Evolutionary conservation across 1,140 invertebrate genomes (phyloP).

Genomic region (Laupala kohalensis): DNA sequence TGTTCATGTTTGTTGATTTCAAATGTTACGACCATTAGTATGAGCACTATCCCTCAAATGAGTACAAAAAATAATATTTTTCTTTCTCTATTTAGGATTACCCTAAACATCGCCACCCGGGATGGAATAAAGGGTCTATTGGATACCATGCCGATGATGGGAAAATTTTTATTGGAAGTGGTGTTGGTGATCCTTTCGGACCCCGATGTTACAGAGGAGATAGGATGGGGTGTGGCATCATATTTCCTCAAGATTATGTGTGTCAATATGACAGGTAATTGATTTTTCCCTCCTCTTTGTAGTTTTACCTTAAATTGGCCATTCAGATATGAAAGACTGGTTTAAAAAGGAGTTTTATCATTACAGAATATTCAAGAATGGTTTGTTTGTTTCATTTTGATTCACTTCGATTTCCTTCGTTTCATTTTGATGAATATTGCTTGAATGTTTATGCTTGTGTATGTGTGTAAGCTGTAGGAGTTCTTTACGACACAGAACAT

Average conservation of each 20-base stretch:
- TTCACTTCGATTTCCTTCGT: no score
- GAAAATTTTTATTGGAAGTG: slow-evolving; percentile 43
- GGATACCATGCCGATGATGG: slow-evolving; percentile 49
- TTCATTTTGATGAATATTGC: no score
- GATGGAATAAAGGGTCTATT: slow-evolving; percentile 44
- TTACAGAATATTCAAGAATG: no score
- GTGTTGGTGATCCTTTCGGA: slow-evolving; percentile 41
- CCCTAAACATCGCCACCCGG: slow-evolving; percentile 40
- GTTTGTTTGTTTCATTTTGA: no score
- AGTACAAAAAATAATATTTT: no score
- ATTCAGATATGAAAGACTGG: background rate
- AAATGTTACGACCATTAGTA: no score
- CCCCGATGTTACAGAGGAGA: slow-evolving; percentile 41
- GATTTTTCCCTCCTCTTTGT: background rate
- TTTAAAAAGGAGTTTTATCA: no score
- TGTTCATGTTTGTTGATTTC: no score
- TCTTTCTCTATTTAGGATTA: slow-evolving; percentile 40
- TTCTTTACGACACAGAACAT: no score
- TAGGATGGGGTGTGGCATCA: slow-evolving; percentile 43
- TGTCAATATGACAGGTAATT: slow-evolving; percentile 19
- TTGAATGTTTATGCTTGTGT: no score
- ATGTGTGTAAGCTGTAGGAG: no score
- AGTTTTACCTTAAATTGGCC: background rate
- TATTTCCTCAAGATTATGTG: slow-evolving; percentile 38
- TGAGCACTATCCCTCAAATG: no score